Percentiles rank a stretch among this genome's conserved stretches.
Evolutionary conservation across 1,140 invertebrate species (phyloP).

Genomic region (Anoplolepis gracilipes): DNA sequence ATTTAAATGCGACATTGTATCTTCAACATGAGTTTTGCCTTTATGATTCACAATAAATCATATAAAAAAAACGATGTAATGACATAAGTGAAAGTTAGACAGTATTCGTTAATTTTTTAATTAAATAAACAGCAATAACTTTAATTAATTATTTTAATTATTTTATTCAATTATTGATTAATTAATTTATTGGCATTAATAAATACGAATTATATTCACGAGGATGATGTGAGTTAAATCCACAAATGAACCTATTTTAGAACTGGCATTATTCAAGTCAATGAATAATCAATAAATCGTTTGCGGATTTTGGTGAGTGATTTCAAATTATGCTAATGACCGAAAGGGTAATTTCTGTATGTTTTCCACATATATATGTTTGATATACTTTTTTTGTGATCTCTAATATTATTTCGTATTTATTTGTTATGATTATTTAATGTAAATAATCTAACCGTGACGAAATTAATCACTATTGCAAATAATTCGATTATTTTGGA

Average conservation of each 20-base stretch:
- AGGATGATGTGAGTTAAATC: neutral
- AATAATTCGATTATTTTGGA: conserved; percentile 23
- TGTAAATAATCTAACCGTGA: conserved; percentile 25
- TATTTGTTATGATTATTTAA: neutral
- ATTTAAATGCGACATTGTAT: neutral
- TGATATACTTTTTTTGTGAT: neutral
- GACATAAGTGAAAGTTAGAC: neutral
- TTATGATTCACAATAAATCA: neutral
- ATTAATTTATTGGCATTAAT: conserved; percentile 14
- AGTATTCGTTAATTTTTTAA: neutral
- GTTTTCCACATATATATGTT: neutral
- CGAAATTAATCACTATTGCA: neutral
- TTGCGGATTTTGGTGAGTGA: neutral
- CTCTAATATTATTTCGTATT: neutral
- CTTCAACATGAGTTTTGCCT: neutral
- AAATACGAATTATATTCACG: neutral
- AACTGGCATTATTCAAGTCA: neutral
- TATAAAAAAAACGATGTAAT: neutral
- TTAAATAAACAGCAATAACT: neutral
- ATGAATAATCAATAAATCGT: conserved; percentile 15
- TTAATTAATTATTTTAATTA: too few relatives aligned
- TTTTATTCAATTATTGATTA: neutral
- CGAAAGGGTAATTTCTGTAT: neutral
- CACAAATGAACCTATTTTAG: neutral
- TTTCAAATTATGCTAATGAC: neutral